Evolutionary conservation across 2,797 vertebrate species (phyloP).

Genomic region (Chaetophractus vellerosus): DNA sequence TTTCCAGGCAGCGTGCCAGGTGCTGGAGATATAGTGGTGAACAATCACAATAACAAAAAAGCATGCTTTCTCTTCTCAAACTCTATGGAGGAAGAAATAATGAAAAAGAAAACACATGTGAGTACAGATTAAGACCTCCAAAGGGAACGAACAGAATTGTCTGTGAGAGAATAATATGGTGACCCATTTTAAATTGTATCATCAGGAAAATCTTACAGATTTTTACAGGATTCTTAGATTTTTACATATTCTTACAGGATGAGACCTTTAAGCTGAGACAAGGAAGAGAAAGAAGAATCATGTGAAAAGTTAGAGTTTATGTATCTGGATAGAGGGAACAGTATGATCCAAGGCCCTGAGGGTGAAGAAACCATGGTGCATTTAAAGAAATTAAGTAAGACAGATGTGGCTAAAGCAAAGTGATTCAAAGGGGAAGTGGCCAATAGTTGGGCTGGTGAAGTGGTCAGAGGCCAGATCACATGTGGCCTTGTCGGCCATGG

Average conservation of each 20-base stretch:
- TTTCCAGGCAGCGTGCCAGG: neutral
- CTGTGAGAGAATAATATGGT: neutral
- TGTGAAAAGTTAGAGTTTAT: neutral
- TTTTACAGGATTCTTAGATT: too few relatives aligned
- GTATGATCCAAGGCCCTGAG: neutral
- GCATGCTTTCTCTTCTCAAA: neutral
- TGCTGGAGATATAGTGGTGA: neutral
- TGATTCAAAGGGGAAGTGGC: too few relatives aligned
- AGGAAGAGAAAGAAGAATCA: neutral
- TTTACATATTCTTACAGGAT: too few relatives aligned
- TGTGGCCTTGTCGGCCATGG: neutral
- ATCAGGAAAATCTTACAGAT: conserved; percentile 7
- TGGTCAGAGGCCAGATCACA: neutral
- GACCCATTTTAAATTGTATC: neutral
- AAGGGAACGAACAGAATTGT: neutral
- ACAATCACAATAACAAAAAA: neutral
- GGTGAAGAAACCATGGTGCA: neutral
- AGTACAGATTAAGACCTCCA: neutral
- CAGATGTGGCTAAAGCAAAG: neutral
- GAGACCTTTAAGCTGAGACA: neutral
- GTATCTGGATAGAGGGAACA: neutral
- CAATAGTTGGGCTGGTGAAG: neutral
- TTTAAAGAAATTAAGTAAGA: neutral
- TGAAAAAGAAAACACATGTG: neutral
- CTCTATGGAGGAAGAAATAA: neutral